phyloP scores from a whole-genome alignment of 2,888 invertebrate genomes.

The Tubiluchus corallicola region DNA sequence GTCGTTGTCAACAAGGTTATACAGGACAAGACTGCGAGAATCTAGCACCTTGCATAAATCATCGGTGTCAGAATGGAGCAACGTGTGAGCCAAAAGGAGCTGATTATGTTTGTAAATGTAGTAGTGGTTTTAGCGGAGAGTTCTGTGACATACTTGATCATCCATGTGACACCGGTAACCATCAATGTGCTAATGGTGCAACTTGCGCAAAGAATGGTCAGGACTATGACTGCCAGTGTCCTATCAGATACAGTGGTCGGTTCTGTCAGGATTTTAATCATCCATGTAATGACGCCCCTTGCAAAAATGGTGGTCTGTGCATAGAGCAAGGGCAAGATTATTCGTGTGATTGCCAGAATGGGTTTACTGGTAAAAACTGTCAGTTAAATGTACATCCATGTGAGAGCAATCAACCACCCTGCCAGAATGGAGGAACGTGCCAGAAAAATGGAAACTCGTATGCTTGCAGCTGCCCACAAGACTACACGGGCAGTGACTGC shows the following conservation, averaged over 20 bases:
- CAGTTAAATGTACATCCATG: not conserved
- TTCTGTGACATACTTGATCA: too few relatives aligned
- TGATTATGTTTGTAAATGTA: not conserved
- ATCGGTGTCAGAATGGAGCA: not conserved
- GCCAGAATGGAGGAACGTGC: not conserved
- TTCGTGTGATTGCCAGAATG: not conserved
- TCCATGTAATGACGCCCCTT: not conserved
- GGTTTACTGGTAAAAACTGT: not conserved
- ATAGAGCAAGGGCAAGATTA: not conserved
- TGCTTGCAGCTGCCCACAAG: not conserved
- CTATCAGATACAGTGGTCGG: not conserved
- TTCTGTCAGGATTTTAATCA: not conserved
- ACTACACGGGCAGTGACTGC: not conserved
- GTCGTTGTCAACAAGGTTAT: slow-evolving; percentile 28
- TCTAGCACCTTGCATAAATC: not conserved
- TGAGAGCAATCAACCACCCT: not conserved
- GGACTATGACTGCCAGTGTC: not conserved
- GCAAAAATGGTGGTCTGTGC: not conserved
- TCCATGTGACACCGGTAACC: too few relatives aligned
- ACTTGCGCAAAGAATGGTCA: not conserved
- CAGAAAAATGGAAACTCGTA: not conserved
- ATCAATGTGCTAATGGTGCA: not conserved
- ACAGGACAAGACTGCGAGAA: not conserved
- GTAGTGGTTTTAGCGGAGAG: not conserved
- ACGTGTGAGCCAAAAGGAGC: not conserved